Percentiles rank a stretch among this genome's conserved stretches.
phyloP scores from a whole-genome alignment of 2,888 invertebrate genomes.

The Drosophila testacea region DNA sequence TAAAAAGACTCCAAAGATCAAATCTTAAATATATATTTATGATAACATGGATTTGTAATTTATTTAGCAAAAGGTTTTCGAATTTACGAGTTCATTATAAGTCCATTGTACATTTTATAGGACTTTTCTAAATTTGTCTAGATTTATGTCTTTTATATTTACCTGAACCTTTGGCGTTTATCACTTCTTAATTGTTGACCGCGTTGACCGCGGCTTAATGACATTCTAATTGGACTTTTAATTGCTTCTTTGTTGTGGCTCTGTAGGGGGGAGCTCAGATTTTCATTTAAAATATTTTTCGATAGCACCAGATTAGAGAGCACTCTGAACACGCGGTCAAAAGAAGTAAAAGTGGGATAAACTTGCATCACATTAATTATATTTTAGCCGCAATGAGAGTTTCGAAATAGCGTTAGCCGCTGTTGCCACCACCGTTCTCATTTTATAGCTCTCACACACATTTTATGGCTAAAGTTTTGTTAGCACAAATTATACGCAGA shows the following conservation, averaged over 20 bases:
- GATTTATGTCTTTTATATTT: constrained; percentile 47
- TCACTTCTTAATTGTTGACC: constrained; percentile 57
- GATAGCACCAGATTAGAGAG: constrained; percentile 59
- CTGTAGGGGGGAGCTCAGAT: constrained; percentile 7
- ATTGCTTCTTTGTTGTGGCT: constrained; percentile 58
- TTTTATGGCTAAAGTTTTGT: constrained; percentile 72
- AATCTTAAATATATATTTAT: background rate
- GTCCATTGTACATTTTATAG: constrained; percentile 20
- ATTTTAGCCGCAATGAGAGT: constrained; percentile 59
- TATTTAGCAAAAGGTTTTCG: constrained; percentile 1
- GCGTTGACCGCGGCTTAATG: constrained; percentile 47
- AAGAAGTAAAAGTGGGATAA: constrained; percentile 44
- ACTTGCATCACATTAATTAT: constrained; percentile 70
- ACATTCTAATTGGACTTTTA: constrained; percentile 72
- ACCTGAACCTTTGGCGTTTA: constrained; percentile 52
- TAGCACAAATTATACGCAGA: constrained; percentile 56
- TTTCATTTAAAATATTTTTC: constrained; percentile 49
- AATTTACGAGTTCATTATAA: constrained; percentile 26
- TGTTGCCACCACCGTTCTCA: constrained; percentile 10
- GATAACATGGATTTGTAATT: constrained; percentile 11
- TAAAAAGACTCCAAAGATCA: background rate
- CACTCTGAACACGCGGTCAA: constrained; percentile 21
- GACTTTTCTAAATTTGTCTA: constrained; percentile 18
- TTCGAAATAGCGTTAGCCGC: constrained; percentile 24
- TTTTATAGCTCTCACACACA: constrained; percentile 65